Evolutionary conservation across 2,797 vertebrate species (phyloP), one percentile per base, ranked within the genome.

Genomic region (Threskiornis aethiopicus): DNA sequence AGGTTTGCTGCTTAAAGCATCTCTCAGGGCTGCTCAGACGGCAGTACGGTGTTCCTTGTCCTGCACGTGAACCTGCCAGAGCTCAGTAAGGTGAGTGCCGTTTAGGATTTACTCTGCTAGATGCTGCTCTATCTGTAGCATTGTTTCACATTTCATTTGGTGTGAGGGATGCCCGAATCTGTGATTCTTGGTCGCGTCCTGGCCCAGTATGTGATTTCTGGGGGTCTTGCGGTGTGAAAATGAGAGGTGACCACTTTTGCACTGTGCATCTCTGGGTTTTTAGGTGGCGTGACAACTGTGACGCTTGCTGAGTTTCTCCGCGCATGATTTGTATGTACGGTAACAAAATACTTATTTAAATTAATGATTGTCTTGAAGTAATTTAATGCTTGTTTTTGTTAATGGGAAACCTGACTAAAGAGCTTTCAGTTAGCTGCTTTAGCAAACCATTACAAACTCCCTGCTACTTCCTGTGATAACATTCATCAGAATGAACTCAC

Each of bases 311-410:
- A n/a, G 14, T 58, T 91, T 66, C 42, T 52, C 75, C 57, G 18
- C 61, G 10, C 28, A 7, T 77, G 70, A 93, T 93, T 94, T 92
- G 37, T 71, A 52, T 44, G 51, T 77, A 57, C 0, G 0, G 17
- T 81, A 94, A 80, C 89, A 87, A 95, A 92, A 96, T 76, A 76
- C 46, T 91, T 93, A 84, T 39, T 96, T 89, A 90, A 95, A 96
- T 96, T 93, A 97, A 94, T 90, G 35, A 28, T 79, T 82, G 73
- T 70, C 84, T 84, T 96, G 78, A 76, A 90, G 95, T 96, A 93
- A 94, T 96, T 89, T 92, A 94, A 52, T 76, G 84, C 76, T 93
- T 96, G 58, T 91, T 97, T 96, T 94, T 92, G 71, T 93, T 96
- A 94, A 92, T 94, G 69, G 93, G 71, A 97, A 97, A 89, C 94